These are phyloP conservation scores for Pterocles gutturalis DNA, from an alignment of 2,113 vertebrate genomes.

Conservation along the genomic window DNA sequence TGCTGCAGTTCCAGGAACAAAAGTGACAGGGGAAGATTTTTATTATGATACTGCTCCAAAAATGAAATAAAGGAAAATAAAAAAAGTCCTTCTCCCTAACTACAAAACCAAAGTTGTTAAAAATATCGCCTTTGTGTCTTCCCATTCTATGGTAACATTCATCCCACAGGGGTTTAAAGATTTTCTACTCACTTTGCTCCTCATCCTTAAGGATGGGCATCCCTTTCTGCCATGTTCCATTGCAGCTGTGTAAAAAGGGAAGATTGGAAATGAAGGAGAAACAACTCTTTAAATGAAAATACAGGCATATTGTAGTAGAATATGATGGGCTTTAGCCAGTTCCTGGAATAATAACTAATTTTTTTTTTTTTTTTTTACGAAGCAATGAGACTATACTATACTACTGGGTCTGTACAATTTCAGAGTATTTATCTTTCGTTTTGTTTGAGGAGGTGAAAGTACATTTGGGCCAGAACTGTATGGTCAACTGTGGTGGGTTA, in stretches of 20 bases:
- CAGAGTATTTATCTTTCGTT: background rate
- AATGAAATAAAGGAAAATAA: background rate
- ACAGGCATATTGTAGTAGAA: background rate
- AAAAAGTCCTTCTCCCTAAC: background rate
- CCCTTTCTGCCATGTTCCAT: background rate
- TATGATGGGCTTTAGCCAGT: background rate
- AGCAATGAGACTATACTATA: background rate
- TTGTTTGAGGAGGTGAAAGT: background rate
- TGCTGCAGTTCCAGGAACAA: conserved; percentile 33
- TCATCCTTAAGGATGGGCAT: background rate
- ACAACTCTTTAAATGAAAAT: background rate
- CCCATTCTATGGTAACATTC: background rate
- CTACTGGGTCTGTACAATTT: background rate
- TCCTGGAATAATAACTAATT: background rate
- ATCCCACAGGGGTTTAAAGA: background rate
- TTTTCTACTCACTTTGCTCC: background rate
- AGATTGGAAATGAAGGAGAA: background rate
- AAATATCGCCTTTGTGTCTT: background rate
- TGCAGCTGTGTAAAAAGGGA: background rate
- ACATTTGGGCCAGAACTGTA: background rate
- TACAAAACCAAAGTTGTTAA: conserved; percentile 7
- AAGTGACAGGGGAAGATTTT: background rate
- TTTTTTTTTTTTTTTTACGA: background rate
- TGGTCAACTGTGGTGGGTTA: too few species aligned
- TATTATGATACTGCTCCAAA: conserved; percentile 4